phyloP scores from a whole-genome alignment of 64 coral and sea anemone genomes.

The Anthopleura sola region DNA sequence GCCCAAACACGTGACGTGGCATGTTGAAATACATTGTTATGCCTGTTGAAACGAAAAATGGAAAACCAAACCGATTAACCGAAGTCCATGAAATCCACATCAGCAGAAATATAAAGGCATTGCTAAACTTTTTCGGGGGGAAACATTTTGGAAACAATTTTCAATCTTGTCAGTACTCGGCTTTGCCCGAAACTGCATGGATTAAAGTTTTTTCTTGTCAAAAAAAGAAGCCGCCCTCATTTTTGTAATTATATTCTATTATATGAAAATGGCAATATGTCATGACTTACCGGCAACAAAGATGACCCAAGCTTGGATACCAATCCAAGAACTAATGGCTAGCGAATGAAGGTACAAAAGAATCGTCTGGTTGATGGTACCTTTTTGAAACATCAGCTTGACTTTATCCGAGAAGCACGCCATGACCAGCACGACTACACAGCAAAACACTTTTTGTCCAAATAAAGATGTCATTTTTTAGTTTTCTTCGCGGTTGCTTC shows the following conservation, averaged over 20 bases:
- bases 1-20: conserved; percentile 76
- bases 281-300: conserved; percentile 67
- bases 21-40: conserved; percentile 84
- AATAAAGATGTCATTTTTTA: conserved; percentile 14
- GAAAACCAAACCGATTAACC: background rate
- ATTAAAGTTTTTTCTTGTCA: no score
- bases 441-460: conserved; percentile 14
- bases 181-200: no score
- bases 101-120: background rate
- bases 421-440: background rate
- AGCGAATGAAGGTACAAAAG: conserved; percentile 47
- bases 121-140: no score
- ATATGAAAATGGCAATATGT: no score
- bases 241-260: no score
- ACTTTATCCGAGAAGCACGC: conserved; percentile 9
- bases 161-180: no score
- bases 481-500: background rate
- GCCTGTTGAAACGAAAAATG: conserved; percentile 6
- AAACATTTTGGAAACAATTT: background rate
- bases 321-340: conserved; percentile 66
- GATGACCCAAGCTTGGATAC: conserved; percentile 75
- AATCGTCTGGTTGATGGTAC: background rate
- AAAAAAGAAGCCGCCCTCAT: no score
- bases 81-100: background rate
- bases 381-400: background rate